Conservation (phyloP, 2,797 vertebrate genomes). For the Pristis pectinata region DNA sequence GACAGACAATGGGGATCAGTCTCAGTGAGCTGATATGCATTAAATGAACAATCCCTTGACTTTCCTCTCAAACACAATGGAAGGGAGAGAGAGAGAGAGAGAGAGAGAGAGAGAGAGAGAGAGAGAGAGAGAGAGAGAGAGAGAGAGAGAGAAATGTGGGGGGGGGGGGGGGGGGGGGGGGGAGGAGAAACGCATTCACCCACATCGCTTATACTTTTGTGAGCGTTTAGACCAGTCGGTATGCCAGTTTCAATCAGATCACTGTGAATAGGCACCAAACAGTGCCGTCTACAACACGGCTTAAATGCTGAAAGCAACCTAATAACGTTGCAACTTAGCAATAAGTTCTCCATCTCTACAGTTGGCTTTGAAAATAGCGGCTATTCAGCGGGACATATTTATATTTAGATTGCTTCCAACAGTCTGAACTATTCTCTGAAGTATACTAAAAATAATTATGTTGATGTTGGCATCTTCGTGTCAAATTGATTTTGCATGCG, state of each 20-base stretch:
- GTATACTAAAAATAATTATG: neutral
- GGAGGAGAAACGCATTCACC: neutral
- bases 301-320: neutral
- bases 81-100: neutral
- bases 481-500: slow-evolving; percentile 35
- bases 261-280: neutral
- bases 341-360: neutral
- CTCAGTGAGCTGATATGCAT: neutral
- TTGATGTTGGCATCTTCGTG: neutral
- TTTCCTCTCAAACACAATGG: slow-evolving; percentile 19
- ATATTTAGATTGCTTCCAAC: neutral
- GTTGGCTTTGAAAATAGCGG: too few relatives aligned
- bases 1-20: slow-evolving; percentile 58
- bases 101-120: too few relatives aligned
- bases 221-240: neutral
- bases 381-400: neutral
- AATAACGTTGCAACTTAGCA: neutral
- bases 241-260: neutral
- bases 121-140: neutral
- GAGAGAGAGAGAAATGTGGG: neutral
- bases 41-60: slow-evolving; percentile 24
- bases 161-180: too few relatives aligned
- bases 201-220: neutral
- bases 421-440: neutral
- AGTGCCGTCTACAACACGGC: neutral